phyloP scores from a whole-genome alignment of 2,797 vertebrate genomes.

The Nyctibius grandis region DNA sequence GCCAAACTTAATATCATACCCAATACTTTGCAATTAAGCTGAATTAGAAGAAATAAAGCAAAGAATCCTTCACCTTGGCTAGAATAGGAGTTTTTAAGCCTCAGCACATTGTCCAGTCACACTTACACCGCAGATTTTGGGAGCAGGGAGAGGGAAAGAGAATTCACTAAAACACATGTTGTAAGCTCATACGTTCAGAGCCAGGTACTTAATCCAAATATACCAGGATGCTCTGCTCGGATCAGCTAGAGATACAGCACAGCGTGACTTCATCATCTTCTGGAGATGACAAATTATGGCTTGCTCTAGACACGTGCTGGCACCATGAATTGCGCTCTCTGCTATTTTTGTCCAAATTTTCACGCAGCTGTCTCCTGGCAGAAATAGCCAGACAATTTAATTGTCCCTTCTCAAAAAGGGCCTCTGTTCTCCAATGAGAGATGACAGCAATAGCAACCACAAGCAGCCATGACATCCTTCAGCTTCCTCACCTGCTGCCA shows the following conservation, averaged over 20 bases:
- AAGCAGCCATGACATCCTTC: neutral
- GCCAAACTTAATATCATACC: neutral
- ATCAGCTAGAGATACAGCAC: neutral
- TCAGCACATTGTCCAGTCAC: neutral
- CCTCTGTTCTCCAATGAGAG: neutral
- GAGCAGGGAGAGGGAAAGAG: neutral
- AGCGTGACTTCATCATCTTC: rapidly evolving
- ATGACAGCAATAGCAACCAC: neutral
- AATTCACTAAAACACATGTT: rapidly evolving
- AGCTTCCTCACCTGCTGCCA: neutral
- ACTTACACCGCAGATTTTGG: neutral
- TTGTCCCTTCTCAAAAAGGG: neutral
- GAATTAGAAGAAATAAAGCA: neutral
- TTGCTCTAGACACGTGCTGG: neutral
- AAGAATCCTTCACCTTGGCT: neutral
- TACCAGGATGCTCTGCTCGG: neutral
- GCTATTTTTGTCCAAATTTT: neutral
- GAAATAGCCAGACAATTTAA: neutral
- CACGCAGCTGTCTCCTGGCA: neutral
- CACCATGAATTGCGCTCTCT: neutral
- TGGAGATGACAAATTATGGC: neutral
- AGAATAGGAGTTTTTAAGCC: neutral
- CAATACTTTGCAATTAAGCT: conserved; percentile 12
- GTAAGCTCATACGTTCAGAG: neutral
- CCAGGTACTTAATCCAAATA: neutral